These are phyloP conservation scores for Drosophila kuntzei DNA, from an alignment of 2,888 invertebrate genomes.

Conservation along the genomic window DNA sequence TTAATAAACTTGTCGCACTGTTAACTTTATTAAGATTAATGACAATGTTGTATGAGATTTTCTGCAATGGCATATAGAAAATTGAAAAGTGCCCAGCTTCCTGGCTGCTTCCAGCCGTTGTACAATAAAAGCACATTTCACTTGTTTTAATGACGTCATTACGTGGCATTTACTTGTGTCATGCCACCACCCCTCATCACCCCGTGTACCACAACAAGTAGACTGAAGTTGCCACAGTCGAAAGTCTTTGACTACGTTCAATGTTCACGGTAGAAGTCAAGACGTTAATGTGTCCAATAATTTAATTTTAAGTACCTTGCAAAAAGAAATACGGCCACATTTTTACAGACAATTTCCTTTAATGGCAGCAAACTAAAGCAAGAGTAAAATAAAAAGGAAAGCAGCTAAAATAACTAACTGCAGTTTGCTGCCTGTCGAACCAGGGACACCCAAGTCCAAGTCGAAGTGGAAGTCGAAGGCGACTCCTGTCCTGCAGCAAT, in stretches of 20 bases:
- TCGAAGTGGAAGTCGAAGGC: slow-evolving; percentile 21
- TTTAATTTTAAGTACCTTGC: slow-evolving; percentile 82
- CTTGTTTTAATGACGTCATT: slow-evolving; percentile 82
- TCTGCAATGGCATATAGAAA: slow-evolving; percentile 54
- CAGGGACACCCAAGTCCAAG: slow-evolving; percentile 29
- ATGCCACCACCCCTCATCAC: slow-evolving; percentile 8
- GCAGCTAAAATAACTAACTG: slow-evolving; percentile 46
- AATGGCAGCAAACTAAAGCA: slow-evolving; percentile 67
- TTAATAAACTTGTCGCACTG: slow-evolving; percentile 79
- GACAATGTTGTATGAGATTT: slow-evolving; percentile 65
- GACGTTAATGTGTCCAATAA: slow-evolving; percentile 82
- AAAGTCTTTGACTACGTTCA: slow-evolving; percentile 19
- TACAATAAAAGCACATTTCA: slow-evolving; percentile 79
- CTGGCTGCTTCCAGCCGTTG: slow-evolving; percentile 23
- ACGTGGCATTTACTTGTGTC: slow-evolving; percentile 76
- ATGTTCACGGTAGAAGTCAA: slow-evolving; percentile 66
- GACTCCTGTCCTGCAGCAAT: slow-evolving; percentile 40
- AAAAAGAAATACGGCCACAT: slow-evolving; percentile 82
- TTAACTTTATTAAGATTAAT: slow-evolving; percentile 80
- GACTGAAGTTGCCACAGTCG: neutral
- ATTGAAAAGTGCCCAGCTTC: slow-evolving; percentile 65
- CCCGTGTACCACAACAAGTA: neutral
- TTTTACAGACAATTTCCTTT: slow-evolving; percentile 81
- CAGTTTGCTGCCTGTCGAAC: slow-evolving; percentile 51
- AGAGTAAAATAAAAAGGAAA: slow-evolving; percentile 22